Percentiles rank a stretch among this genome's conserved stretches.
Conservation (phyloP, 2,797 vertebrate species). For the Tauraco hartlaubi region DNA sequence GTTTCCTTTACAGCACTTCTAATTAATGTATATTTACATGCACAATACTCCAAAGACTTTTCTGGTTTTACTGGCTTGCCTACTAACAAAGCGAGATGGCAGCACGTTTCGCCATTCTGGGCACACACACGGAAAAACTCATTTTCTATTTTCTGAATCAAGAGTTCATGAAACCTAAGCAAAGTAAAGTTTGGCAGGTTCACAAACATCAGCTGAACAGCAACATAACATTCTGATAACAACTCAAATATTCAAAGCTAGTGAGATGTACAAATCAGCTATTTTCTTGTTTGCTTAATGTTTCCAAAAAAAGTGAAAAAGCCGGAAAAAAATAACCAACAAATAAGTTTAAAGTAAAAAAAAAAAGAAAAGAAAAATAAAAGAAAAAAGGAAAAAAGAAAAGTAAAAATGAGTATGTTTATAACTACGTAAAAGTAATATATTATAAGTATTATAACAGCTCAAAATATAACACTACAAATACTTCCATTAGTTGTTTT, state of each 20-base stretch:
- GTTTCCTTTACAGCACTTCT: not conserved
- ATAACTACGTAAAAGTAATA: not conserved
- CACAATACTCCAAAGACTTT: not conserved
- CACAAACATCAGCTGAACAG: not conserved
- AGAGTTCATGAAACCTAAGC: not conserved
- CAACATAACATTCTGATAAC: not conserved
- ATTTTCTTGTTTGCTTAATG: not conserved
- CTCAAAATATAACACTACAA: not conserved
- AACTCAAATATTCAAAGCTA: not conserved
- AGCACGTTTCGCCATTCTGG: not conserved
- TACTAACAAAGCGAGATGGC: too few relatives aligned
- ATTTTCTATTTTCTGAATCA: not conserved
- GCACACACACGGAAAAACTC: fast-evolving
- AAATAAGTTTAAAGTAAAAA: not conserved
- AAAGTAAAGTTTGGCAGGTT: not conserved
- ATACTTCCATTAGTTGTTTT: not conserved
- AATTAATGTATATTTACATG: too few relatives aligned
- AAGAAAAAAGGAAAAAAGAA: too few relatives aligned
- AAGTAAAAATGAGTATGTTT: not conserved
- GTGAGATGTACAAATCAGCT: not conserved
- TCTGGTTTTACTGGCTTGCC: not conserved
- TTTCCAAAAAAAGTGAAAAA: not conserved
- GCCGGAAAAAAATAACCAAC: not conserved
- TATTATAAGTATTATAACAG: not conserved
- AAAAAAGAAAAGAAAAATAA: too few relatives aligned